These are phyloP conservation scores for Diaperis boleti DNA, from an alignment of 2,888 invertebrate species.

Conservation along the genomic window DNA sequence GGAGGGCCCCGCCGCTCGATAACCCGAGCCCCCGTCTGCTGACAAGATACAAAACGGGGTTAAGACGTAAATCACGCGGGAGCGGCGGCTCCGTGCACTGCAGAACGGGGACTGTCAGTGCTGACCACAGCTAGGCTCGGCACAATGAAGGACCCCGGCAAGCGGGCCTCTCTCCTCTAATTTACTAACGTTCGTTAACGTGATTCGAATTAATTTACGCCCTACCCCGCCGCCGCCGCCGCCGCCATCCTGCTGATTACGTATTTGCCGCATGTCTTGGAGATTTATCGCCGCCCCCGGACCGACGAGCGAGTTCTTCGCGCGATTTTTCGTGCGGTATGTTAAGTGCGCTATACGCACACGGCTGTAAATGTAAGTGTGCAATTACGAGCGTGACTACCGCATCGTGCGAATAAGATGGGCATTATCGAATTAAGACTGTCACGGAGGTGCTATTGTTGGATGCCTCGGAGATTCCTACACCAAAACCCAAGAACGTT, in stretches of 20 bases:
- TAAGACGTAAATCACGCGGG: conserved; percentile 73
- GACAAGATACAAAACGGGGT: conserved; percentile 72
- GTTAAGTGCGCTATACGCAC: too few relatives aligned
- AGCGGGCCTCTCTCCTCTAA: conserved; percentile 58
- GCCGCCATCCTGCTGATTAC: conserved; percentile 61
- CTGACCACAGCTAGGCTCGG: conserved; percentile 63
- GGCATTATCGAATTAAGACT: too few relatives aligned
- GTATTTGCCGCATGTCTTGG: conserved; percentile 65
- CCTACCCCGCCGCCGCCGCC: conserved; percentile 37
- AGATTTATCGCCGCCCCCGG: conserved; percentile 64
- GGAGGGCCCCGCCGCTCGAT: too few relatives aligned
- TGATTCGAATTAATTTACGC: conserved; percentile 66
- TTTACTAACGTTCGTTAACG: conserved; percentile 66
- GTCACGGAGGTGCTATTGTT: too few relatives aligned
- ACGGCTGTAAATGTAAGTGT: too few relatives aligned
- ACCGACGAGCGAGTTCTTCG: too few relatives aligned
- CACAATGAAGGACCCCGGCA: conserved; percentile 52
- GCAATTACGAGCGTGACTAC: too few relatives aligned
- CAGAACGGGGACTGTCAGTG: conserved; percentile 56
- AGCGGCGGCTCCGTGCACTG: conserved; percentile 58
- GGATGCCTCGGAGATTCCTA: too few relatives aligned
- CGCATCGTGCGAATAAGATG: too few relatives aligned
- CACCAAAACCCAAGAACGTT: too few relatives aligned
- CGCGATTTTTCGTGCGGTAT: too few relatives aligned
- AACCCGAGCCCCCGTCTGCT: conserved; percentile 47